Conservation (phyloP, 1,140 invertebrate genomes). For the Thaumetopoea pityocampa region DNA sequence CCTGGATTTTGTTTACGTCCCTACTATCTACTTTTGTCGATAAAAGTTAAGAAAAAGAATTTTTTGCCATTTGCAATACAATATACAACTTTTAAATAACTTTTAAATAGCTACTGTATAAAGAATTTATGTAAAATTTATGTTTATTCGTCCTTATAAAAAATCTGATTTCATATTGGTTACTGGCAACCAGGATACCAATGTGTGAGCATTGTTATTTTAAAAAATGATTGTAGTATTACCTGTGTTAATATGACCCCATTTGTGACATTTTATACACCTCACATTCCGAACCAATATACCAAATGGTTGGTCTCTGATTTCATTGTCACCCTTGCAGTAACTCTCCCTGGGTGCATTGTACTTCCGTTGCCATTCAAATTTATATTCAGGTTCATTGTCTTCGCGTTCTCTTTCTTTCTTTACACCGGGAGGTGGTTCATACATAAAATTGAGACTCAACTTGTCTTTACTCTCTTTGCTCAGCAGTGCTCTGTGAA, state of each 20-base stretch:
- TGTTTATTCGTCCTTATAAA: too few relatives aligned
- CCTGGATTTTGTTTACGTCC: too few relatives aligned
- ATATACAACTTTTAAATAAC: too few relatives aligned
- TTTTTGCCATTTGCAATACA: too few relatives aligned
- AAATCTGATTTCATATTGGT: too few relatives aligned
- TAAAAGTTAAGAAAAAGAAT: too few relatives aligned
- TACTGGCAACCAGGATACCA: too few relatives aligned
- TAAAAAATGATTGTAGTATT: constrained; percentile 27
- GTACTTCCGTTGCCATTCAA: constrained; percentile 99
- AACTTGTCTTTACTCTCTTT: constrained; percentile 99
- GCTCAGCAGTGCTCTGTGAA: constrained; percentile 91
- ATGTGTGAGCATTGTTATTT: too few relatives aligned
- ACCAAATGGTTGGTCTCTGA: constrained; percentile 98
- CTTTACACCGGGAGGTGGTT: constrained; percentile 97
- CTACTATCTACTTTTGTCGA: too few relatives aligned
- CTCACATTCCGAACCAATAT: constrained; percentile 98
- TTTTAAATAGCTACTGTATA: too few relatives aligned
- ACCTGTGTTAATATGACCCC: constrained; percentile 99
- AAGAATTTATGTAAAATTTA: too few relatives aligned
- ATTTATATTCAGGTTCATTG: constrained; percentile 97
- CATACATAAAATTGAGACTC: constrained; percentile 99
- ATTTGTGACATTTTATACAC: constrained; percentile 99
- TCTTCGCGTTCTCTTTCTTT: constrained; percentile 94
- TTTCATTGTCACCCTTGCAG: constrained; percentile 96
- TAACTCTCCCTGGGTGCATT: constrained; percentile 98